A percentile compares a stretch with the other conserved stretches of the same genome.
phyloP scores from a whole-genome alignment of 37 sponge, comb jelly and placozoan genomes.

The Aphrocallistes beatrix region DNA sequence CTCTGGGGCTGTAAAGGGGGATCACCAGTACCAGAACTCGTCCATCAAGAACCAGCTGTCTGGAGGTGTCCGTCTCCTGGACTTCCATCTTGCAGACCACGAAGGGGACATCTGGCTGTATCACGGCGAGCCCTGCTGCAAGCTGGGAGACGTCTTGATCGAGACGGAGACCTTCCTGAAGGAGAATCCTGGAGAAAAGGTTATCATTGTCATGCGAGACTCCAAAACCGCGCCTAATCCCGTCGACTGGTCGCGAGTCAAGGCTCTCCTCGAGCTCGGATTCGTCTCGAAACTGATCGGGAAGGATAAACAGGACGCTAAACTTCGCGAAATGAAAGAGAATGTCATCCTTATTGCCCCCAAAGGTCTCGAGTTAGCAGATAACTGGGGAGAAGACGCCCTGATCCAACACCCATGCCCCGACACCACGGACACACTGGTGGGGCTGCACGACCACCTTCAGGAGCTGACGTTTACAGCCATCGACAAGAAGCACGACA shows the following conservation, averaged over 20 bases:
- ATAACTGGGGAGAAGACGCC: background rate
- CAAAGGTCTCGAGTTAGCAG: background rate
- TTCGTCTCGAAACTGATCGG: background rate
- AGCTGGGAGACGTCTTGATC: background rate
- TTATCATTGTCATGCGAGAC: background rate
- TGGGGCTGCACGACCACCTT: constrained; percentile 2
- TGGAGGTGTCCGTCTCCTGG: background rate
- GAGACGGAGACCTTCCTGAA: background rate
- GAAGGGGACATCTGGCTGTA: background rate
- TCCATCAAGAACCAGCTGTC: background rate
- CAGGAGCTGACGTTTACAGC: background rate
- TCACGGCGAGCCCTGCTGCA: background rate
- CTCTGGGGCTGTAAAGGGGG: background rate
- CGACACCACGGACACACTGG: background rate
- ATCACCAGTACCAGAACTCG: background rate
- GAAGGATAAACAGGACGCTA: background rate
- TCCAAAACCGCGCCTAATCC: background rate
- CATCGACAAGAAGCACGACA: background rate
- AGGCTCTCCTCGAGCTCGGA: background rate
- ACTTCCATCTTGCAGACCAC: background rate
- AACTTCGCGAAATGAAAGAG: background rate
- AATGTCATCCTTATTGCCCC: background rate
- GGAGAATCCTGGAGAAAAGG: background rate
- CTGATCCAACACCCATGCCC: background rate
- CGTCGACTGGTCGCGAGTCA: background rate